Evolutionary conservation across 53 echinoderm and acorn worm genomes (phyloP).

Genomic region (Temnopleurus reevesii): DNA sequence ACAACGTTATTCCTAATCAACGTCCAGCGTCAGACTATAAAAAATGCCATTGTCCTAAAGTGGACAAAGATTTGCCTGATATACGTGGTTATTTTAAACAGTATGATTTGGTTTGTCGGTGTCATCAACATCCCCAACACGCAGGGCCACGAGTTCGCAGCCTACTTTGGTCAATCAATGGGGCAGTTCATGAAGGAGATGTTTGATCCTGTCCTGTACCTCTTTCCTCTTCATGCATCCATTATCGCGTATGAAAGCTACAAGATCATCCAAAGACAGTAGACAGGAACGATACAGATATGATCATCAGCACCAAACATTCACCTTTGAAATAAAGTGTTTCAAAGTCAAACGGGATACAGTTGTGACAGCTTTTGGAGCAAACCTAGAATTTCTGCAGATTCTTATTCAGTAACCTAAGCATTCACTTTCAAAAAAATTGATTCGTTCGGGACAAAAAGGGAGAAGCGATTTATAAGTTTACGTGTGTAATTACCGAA

Average conservation of each 20-base stretch:
- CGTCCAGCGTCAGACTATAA: neutral
- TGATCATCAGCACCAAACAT: too few species aligned
- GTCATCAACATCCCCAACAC: neutral
- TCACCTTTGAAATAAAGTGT: too few species aligned
- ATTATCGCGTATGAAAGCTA: neutral
- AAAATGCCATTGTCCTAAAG: neutral
- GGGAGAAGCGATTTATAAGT: too few species aligned
- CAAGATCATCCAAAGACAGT: neutral
- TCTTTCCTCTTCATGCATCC: neutral
- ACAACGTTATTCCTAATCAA: neutral
- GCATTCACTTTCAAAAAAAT: too few species aligned
- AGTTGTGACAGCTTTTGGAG: too few species aligned
- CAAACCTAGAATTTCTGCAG: too few species aligned
- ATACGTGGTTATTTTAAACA: neutral
- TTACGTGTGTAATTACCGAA: too few species aligned
- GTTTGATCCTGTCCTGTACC: neutral
- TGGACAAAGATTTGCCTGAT: neutral
- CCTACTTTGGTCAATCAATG: neutral
- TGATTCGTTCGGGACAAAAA: too few species aligned
- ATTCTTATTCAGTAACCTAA: too few species aligned
- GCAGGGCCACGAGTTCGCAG: neutral
- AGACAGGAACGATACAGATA: too few species aligned
- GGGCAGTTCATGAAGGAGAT: slow-evolving; percentile 11
- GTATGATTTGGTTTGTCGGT: neutral
- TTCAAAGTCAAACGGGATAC: too few species aligned